Conservation (phyloP, 1,140 invertebrate genomes). For the Bombus picipes region DNA sequence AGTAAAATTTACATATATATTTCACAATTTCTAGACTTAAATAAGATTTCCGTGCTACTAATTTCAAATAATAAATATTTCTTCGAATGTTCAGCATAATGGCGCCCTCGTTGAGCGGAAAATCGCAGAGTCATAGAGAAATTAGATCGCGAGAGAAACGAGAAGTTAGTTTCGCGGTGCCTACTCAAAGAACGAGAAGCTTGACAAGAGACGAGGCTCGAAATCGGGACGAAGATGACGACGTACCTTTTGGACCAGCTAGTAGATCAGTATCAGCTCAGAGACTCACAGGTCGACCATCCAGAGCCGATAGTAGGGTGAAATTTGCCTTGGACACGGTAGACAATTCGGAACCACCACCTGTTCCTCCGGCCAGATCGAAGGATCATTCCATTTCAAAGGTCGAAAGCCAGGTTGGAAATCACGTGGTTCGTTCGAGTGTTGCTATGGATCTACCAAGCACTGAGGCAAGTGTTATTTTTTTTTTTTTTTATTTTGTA, state of each 20-base stretch:
- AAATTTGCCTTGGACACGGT: constrained; percentile 75
- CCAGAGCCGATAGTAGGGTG: constrained; percentile 77
- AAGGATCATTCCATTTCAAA: constrained; percentile 59
- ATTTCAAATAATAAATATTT: neutral
- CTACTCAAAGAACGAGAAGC: constrained; percentile 77
- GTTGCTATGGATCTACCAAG: neutral
- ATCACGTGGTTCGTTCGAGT: constrained; percentile 29
- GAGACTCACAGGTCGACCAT: constrained; percentile 66
- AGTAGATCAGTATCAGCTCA: constrained; percentile 73
- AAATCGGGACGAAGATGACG: constrained; percentile 46
- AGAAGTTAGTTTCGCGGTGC: constrained; percentile 73
- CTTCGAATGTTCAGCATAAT: constrained; percentile 66
- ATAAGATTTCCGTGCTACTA: neutral
- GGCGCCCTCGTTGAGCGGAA: constrained; percentile 72
- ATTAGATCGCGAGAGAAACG: constrained; percentile 77
- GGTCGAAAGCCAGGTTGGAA: constrained; percentile 25
- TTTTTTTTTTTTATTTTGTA: neutral
- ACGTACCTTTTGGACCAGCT: constrained; percentile 38
- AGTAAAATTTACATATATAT: neutral
- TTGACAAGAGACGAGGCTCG: constrained; percentile 77
- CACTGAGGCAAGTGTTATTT: constrained; percentile 9
- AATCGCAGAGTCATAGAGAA: constrained; percentile 78
- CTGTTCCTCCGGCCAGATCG: constrained; percentile 62
- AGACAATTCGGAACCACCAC: constrained; percentile 49
- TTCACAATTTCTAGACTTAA: neutral